A percentile compares a stretch with the other conserved stretches of the same genome.
These are phyloP conservation scores for Meloidogyne floridensis DNA, from an alignment of 1,140 invertebrate species.

Conservation along the genomic window DNA sequence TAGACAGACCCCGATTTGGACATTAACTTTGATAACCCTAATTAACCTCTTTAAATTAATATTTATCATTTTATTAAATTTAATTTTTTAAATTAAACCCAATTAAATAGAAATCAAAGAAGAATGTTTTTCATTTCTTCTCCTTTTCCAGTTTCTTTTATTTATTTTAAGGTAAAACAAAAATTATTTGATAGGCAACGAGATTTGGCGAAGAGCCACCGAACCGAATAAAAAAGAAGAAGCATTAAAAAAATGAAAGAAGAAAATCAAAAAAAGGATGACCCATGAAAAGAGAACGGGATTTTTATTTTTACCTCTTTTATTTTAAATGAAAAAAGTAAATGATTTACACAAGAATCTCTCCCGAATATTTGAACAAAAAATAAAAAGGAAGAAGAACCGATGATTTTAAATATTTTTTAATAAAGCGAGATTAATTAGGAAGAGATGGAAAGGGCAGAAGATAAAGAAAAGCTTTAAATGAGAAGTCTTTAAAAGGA, in stretches of 20 bases:
- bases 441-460: neutral
- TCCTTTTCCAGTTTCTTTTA: neutral
- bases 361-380: slow-evolving; percentile 5
- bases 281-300: slow-evolving; percentile 8
- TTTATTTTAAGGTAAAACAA: too few species aligned
- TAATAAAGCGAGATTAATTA: neutral
- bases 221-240: neutral
- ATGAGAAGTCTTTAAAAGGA: neutral
- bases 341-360: neutral
- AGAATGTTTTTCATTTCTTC: neutral
- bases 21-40: too few species aligned
- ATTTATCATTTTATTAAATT: too few species aligned
- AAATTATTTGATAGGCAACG: slow-evolving; percentile 1
- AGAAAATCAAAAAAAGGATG: neutral
- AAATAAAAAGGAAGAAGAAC: neutral
- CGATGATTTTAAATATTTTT: neutral
- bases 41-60: too few species aligned
- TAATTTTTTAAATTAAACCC: too few species aligned
- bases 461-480: neutral
- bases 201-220: neutral
- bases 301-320: neutral
- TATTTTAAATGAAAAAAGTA: neutral
- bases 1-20: too few species aligned
- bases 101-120: too few species aligned
- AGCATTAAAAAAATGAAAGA: neutral